A percentile compares a stretch with the other conserved stretches of the same genome.
These are phyloP conservation scores for Eristalis intricaria DNA, from an alignment of 2,888 invertebrate genomes.

Conservation along the genomic window DNA sequence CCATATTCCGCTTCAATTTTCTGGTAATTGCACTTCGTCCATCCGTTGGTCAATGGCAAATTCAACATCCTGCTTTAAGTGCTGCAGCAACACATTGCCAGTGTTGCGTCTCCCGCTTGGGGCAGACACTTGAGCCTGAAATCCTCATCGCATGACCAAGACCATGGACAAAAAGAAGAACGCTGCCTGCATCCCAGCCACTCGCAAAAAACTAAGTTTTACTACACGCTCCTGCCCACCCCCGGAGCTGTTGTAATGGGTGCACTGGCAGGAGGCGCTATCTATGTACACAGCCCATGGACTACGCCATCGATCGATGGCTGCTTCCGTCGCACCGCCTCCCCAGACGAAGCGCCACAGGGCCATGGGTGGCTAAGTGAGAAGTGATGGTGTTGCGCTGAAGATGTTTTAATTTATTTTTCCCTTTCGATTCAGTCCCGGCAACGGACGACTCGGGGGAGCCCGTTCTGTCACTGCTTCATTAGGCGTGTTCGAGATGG, in stretches of 20 bases:
- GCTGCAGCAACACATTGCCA: conserved; percentile 36
- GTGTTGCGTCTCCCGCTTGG: conserved; percentile 13
- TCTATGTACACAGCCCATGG: background rate
- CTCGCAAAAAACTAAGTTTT: background rate
- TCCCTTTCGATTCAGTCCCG: background rate
- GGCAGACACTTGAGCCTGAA: background rate
- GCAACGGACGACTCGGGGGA: background rate
- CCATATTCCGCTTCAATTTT: conserved; percentile 33
- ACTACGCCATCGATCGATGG: background rate
- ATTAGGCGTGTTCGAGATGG: background rate
- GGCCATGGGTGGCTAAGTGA: conserved; percentile 6
- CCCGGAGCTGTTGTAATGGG: background rate
- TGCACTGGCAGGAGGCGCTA: background rate
- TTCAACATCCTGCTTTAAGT: background rate
- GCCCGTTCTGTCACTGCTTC: background rate
- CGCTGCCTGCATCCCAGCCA: background rate
- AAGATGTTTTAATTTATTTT: conserved; percentile 36
- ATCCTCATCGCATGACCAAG: background rate
- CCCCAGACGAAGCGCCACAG: background rate
- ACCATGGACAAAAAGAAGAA: background rate
- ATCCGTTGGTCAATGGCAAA: conserved; percentile 8
- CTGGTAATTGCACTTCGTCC: conserved; percentile 37
- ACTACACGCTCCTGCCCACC: background rate
- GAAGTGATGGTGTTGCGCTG: conserved; percentile 35
- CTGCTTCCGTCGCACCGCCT: background rate